phyloP scores from a whole-genome alignment of 2,113 vertebrate genomes.

The Podilymbus podiceps region DNA sequence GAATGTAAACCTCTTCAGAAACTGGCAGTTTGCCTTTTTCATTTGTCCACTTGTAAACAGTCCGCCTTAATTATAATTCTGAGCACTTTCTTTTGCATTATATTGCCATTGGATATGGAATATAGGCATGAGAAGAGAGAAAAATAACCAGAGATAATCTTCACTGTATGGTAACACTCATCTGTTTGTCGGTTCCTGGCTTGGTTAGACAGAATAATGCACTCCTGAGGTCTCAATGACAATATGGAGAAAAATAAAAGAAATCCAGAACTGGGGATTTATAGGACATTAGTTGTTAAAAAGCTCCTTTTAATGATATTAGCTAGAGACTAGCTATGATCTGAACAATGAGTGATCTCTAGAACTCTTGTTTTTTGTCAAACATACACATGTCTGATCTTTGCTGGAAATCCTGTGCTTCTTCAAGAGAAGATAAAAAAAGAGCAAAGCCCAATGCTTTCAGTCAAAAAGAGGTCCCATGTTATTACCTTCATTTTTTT shows the following conservation, averaged over 20 bases:
- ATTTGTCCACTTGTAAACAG: not conserved
- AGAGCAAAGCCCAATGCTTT: not conserved
- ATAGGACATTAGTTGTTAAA: not conserved
- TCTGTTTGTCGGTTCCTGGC: not conserved
- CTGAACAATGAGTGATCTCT: not conserved
- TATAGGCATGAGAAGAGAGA: not conserved
- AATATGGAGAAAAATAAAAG: not conserved
- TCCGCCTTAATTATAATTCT: not conserved
- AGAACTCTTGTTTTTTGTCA: not conserved
- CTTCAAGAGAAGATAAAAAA: not conserved
- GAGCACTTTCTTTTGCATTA: not conserved
- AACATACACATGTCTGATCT: not conserved
- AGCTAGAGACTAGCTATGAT: not conserved
- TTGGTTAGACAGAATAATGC: not conserved
- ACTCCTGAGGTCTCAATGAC: not conserved
- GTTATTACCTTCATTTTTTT: not conserved
- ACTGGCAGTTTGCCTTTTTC: not conserved
- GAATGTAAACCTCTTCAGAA: not conserved
- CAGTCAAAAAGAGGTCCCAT: not conserved
- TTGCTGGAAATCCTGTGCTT: not conserved
- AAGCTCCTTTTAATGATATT: not conserved
- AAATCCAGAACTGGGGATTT: not conserved
- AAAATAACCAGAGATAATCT: not conserved
- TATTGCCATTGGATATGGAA: not conserved
- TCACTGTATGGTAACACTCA: not conserved